phyloP scores from a whole-genome alignment of 2,888 invertebrate species.

The Phengaris arion region DNA sequence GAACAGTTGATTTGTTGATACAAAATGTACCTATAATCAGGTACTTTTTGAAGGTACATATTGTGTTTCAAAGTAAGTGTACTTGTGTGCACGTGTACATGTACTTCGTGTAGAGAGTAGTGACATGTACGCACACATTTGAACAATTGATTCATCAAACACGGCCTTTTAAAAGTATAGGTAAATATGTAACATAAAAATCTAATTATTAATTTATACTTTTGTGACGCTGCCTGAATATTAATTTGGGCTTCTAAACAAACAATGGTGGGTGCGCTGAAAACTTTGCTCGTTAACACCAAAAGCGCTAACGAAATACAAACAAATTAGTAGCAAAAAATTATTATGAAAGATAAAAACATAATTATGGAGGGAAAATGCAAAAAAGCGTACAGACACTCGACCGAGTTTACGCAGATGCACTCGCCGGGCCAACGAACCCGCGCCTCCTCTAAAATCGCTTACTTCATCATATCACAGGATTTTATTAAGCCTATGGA shows the following conservation, averaged over 20 bases:
- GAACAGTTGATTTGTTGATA: too few species aligned
- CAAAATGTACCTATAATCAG: too few species aligned
- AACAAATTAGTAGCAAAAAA: slow-evolving; percentile 10
- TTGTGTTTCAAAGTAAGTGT: too few species aligned
- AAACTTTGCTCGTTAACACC: slow-evolving; percentile 7
- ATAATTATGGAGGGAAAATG: slow-evolving; percentile 30
- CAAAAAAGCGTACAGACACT: slow-evolving; percentile 32
- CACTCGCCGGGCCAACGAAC: slow-evolving; percentile 39
- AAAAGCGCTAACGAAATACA: slow-evolving; percentile 24
- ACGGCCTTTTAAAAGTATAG: too few species aligned
- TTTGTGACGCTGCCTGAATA: not conserved
- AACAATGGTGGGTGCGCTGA: not conserved
- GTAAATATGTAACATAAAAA: too few species aligned
- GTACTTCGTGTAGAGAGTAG: too few species aligned
- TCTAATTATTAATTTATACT: too few species aligned
- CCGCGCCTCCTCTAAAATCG: slow-evolving; percentile 23
- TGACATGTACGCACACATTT: too few species aligned
- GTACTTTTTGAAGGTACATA: too few species aligned
- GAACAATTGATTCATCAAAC: too few species aligned
- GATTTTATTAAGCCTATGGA: not conserved
- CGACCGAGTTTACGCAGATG: slow-evolving; percentile 38
- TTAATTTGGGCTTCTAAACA: not conserved
- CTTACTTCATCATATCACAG: slow-evolving; percentile 8
- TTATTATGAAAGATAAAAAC: slow-evolving; percentile 26
- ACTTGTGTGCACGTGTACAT: too few species aligned